Conservation (phyloP, 2,113 vertebrate genomes). For the Ceuthmochares aereus region DNA sequence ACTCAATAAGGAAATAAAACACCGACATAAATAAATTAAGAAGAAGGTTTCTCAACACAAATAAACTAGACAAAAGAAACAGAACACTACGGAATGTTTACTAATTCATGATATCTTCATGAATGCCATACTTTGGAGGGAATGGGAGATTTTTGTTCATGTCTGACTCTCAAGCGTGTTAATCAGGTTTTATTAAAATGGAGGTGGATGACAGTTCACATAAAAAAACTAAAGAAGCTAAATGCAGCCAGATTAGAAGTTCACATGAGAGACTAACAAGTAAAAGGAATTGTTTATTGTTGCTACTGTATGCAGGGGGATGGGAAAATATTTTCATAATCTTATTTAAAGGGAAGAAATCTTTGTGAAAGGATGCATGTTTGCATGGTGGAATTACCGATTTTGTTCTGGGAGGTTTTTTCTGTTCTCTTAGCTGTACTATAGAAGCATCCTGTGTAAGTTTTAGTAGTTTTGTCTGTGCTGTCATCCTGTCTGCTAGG, state of each 20-base stretch:
- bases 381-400: neutral
- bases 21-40: slow-evolving; percentile 82
- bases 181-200: slow-evolving; percentile 41
- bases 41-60: slow-evolving; percentile 70
- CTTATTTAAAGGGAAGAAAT: neutral
- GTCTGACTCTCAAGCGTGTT: neutral
- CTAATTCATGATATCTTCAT: slow-evolving; percentile 77
- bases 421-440: neutral
- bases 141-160: slow-evolving; percentile 37
- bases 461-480: neutral
- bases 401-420: neutral
- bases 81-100: slow-evolving; percentile 73
- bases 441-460: neutral
- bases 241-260: slow-evolving; percentile 6
- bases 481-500: neutral
- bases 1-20: slow-evolving; percentile 76
- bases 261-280: neutral
- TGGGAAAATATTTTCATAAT: neutral
- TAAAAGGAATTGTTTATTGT: neutral
- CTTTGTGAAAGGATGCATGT: neutral
- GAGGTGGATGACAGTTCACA: neutral
- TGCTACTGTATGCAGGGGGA: neutral
- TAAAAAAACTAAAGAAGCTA: neutral
- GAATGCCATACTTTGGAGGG: slow-evolving; percentile 46
- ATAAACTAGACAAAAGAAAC: slow-evolving; percentile 78